Base-by-base conservation (phyloP, 2,888 invertebrate species). In the Calliopum simillimum region DNA sequence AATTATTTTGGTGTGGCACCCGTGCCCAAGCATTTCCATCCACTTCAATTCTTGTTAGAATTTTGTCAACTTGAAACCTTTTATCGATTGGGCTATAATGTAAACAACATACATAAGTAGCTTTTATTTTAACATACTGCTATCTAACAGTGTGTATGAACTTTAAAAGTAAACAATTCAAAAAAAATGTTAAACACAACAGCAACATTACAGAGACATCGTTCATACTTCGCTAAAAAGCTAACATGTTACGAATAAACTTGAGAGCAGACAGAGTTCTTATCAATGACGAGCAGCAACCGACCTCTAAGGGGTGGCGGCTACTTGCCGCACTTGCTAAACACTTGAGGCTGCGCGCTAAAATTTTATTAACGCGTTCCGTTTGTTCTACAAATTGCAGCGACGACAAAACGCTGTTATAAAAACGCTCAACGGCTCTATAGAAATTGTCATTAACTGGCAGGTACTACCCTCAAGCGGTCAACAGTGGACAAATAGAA, bases 371-470 rank as follows among this genome's bases (percentile, higher is more conserved):
- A 25, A 13, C 55, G 21, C 16, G 25, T 43, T 19, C 5, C 2
- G 44, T 13, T 66, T 56, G 61, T 53, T 55, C 49, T 14, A 16
- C 62, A 33, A 44, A 19, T 33, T 23, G 44, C 25, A 49, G 21
- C 58, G 46, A 53, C 58, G 46, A 53, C 41, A 69, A 62, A 67
- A 55, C 44, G 72, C 72, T 75, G 72, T 79, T 80, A 80, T 80
- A 80, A 80, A 80, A 79, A 77, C 76, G 77, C 74, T 74, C 72
- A 71, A 76, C 78, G 74, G 74, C 73, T 74, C 70, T 74, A 74
- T 71, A 71, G 68, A 75, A 75, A 75, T 78, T 78, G 79, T 78
- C 78, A 81, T 81, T 82, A 79, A 75, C 73, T 77, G 74, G 77
- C 76, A 77, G 79, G 55, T 68, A 19, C 58, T 59, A 46, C 56